Evolutionary conservation across 2,113 vertebrate species (phyloP).

Genomic region (Zonotrichia leucophrys): DNA sequence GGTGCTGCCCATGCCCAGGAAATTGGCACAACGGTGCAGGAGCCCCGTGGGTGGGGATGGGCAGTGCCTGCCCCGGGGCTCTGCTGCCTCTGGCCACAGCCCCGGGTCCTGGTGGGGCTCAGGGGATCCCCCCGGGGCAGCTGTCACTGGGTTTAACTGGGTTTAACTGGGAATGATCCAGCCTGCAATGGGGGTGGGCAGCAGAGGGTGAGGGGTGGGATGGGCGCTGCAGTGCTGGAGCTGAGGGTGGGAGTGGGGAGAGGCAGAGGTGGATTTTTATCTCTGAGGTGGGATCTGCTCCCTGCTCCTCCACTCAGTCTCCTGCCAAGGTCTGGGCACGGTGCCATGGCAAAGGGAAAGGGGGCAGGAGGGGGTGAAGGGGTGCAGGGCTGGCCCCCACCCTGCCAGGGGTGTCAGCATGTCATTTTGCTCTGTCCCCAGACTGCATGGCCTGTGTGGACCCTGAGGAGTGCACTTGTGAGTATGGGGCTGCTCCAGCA

Average conservation of each 20-base stretch:
- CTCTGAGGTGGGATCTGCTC: background rate
- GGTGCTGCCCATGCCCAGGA: background rate
- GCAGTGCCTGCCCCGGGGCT: background rate
- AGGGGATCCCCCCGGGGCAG: background rate
- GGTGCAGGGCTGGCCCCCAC: too few relatives aligned
- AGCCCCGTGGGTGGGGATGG: background rate
- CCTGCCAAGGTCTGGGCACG: background rate
- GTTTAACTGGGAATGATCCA: background rate
- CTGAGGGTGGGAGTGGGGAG: background rate
- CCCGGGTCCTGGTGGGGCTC: background rate
- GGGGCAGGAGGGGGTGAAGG: too few relatives aligned
- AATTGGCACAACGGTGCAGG: background rate
- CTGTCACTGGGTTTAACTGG: background rate
- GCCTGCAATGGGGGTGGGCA: accelerated
- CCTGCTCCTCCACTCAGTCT: accelerated
- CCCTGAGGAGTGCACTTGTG: too few relatives aligned
- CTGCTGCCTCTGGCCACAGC: background rate
- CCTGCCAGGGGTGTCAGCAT: too few relatives aligned
- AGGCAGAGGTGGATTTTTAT: background rate
- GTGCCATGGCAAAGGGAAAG: accelerated
- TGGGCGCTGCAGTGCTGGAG: background rate
- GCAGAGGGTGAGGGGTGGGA: background rate
- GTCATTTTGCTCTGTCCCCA: too few relatives aligned
- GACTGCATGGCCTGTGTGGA: too few relatives aligned
- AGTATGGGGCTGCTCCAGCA: too few relatives aligned